Evolutionary conservation across 2,888 invertebrate genomes (phyloP), one percentile per base, ranked within the genome.

Genomic region (Oithona nana): DNA sequence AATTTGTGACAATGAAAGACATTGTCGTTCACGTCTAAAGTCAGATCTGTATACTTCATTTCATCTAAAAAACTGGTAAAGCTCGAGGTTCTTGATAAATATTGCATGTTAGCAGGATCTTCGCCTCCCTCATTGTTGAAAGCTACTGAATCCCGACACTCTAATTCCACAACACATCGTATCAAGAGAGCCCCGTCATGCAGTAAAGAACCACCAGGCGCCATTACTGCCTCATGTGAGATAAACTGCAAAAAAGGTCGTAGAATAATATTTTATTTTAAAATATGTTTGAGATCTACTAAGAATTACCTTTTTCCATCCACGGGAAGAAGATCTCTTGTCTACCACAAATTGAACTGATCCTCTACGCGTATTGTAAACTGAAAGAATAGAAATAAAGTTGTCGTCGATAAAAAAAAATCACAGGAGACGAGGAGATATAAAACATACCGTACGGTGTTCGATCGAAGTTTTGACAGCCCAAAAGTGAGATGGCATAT

Each of bases 271-370:
- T n/a, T n/a, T n/a, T n/a, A n/a, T n/a, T n/a, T n/a, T n/a, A n/a
- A n/a, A n/a, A n/a, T n/a, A n/a, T n/a, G n/a, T n/a, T n/a, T n/a
- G n/a, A n/a, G n/a, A n/a, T n/a, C n/a, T n/a, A n/a, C n/a, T n/a
- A n/a, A n/a, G n/a, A n/a, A n/a, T n/a, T n/a, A n/a, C n/a, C n/a
- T 54, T 54, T 24, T 54, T 54, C 54, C 54, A 54, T 20, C 54
- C 54, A 3, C 54, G 20, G 16, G 54, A 54, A 24, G 24, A 24
- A 3, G 22, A 24, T 3, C 54, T 20, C 54, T 26, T 20, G 26
- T 54, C 54, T 16, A 26, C 54, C 20, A 54, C 24, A 54, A 54
- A 54, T 26, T 54, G 54, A 2, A 54, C 54, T 13, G 54, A 54
- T 20, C 54, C 54, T 26, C 22, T 13, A 54, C 26, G 54, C 3